Percentiles rank a stretch among this genome's conserved stretches.
These are phyloP conservation scores for Bryconaethiops microstoma DNA, from an alignment of 2,797 vertebrate genomes.

Conservation along the genomic window DNA sequence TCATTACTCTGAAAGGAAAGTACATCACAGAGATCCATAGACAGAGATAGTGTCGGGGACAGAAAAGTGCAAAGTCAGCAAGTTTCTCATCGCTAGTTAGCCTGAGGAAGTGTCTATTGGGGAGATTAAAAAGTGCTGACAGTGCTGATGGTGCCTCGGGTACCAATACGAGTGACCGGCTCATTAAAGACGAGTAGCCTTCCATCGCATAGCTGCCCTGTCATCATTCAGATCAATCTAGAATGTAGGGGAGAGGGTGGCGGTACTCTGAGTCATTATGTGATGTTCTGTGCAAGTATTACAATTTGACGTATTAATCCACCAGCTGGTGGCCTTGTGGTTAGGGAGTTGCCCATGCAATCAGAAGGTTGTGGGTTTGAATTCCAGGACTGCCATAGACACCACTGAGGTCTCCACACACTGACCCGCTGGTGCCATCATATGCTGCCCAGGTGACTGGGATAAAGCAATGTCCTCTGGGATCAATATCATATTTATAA, in stretches of 20 bases:
- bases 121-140: slow-evolving; percentile 28
- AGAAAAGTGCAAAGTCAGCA: slow-evolving; percentile 36
- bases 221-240: not conserved
- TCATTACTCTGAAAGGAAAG: not conserved
- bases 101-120: not conserved
- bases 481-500: too few species aligned
- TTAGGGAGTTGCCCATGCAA: too few species aligned
- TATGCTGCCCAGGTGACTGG: too few species aligned
- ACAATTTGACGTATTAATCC: not conserved
- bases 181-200: slow-evolving; percentile 31
- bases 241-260: not conserved
- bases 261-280: not conserved
- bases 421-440: too few species aligned
- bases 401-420: too few species aligned
- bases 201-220: not conserved
- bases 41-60: not conserved
- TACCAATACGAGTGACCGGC: not conserved
- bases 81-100: not conserved
- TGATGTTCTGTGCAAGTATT: not conserved
- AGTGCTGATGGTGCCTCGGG: not conserved
- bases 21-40: not conserved
- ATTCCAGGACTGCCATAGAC: too few species aligned
- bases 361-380: too few species aligned
- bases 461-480: too few species aligned
- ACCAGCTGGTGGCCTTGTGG: too few species aligned